Evolutionary conservation across 2,113 vertebrate species (phyloP).

Genomic region (Sylvietta virens): DNA sequence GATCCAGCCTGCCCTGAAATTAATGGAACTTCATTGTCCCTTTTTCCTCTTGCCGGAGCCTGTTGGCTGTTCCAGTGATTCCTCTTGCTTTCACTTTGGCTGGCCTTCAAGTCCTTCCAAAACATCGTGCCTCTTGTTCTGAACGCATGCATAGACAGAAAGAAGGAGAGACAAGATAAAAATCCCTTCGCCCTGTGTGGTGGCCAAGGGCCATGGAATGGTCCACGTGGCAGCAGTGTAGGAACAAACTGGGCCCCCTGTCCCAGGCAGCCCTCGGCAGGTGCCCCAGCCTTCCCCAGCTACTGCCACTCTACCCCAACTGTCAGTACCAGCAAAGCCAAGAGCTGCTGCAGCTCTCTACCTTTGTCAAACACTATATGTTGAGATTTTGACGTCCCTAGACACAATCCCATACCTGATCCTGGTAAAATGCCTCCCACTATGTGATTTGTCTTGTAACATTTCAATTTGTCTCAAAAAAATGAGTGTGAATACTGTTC

Average conservation of each 20-base stretch:
- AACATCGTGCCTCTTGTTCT: not conserved
- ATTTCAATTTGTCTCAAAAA: not conserved
- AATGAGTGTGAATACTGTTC: not conserved
- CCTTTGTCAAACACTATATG: not conserved
- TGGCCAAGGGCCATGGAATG: not conserved
- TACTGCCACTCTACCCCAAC: not conserved
- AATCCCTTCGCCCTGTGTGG: accelerated
- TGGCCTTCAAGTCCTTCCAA: not conserved
- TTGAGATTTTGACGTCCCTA: not conserved
- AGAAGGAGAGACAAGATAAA: not conserved
- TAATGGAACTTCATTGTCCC: not conserved
- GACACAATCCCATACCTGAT: not conserved
- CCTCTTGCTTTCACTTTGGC: not conserved
- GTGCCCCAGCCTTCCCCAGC: not conserved
- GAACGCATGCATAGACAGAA: not conserved
- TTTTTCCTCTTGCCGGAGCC: not conserved
- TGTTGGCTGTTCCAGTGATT: not conserved
- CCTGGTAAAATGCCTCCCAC: not conserved
- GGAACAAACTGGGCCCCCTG: accelerated
- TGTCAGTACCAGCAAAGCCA: not conserved
- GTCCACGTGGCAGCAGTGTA: accelerated
- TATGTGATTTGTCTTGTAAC: not conserved
- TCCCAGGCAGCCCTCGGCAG: not conserved
- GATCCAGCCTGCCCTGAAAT: not conserved
- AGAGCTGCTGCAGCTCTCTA: not conserved